phyloP scores from a whole-genome alignment of 2,113 vertebrate genomes.

The Platichthys flesus region DNA sequence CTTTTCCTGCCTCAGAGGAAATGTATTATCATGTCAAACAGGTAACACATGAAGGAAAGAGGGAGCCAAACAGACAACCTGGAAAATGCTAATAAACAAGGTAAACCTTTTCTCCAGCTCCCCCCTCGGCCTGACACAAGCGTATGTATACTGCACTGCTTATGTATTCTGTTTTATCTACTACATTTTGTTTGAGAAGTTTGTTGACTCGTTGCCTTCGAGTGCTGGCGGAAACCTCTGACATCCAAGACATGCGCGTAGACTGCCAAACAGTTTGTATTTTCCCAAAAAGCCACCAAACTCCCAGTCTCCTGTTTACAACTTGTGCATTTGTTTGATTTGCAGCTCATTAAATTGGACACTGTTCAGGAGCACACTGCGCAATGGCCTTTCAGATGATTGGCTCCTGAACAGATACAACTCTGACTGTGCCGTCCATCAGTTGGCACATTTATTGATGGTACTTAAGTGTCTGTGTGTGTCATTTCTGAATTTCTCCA shows the following conservation, averaged over 20 bases:
- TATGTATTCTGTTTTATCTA: neutral
- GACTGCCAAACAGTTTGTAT: constrained; percentile 4
- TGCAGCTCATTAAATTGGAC: constrained; percentile 37
- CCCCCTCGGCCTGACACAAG: too few species aligned
- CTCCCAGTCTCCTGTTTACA: constrained; percentile 16
- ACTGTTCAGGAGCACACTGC: constrained; percentile 9
- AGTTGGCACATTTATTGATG: constrained; percentile 1
- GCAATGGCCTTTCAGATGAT: constrained; percentile 10
- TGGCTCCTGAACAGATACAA: constrained; percentile 16
- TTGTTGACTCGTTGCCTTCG: constrained; percentile 12
- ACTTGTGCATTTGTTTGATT: constrained; percentile 16
- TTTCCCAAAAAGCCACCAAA: neutral
- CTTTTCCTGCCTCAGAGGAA: neutral
- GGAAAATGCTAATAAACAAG: too few species aligned
- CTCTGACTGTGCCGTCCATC: neutral
- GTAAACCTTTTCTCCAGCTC: too few species aligned
- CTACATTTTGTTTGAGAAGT: constrained; percentile 21
- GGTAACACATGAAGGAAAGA: too few species aligned
- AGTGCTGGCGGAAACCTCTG: constrained; percentile 13
- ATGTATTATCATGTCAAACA: too few species aligned
- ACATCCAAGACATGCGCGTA: constrained; percentile 9
- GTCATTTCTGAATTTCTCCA: constrained; percentile 44
- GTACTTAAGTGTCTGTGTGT: constrained; percentile 27
- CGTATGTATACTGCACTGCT: neutral
- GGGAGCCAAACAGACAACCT: too few species aligned